phyloP scores from a whole-genome alignment of 2,797 vertebrate genomes.

The Xiphorhynchus erythropygius region DNA sequence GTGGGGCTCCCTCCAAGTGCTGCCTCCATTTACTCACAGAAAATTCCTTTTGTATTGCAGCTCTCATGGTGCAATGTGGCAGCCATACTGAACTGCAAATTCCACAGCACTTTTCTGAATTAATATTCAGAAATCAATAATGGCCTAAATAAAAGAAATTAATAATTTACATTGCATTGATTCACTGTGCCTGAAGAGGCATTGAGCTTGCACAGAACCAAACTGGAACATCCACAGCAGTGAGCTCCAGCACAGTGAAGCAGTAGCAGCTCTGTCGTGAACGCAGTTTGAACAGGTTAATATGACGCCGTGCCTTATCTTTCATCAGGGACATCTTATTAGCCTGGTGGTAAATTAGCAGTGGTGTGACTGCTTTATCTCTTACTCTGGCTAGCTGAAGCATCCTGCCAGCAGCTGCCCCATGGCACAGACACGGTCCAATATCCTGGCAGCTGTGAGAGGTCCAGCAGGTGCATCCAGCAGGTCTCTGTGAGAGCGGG shows the following conservation, averaged over 20 bases:
- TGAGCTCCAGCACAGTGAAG: background rate
- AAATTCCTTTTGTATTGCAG: background rate
- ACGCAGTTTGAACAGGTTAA: background rate
- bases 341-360: background rate
- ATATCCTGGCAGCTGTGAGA: background rate
- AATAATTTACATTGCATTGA: background rate
- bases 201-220: background rate
- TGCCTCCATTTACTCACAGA: background rate
- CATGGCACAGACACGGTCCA: background rate
- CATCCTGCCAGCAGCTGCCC: background rate
- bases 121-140: background rate
- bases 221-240: background rate
- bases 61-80: background rate
- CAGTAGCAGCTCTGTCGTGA: background rate
- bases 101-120: background rate
- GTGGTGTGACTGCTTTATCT: background rate
- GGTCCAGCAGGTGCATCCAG: rapidly evolving
- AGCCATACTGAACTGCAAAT: background rate
- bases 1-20: background rate
- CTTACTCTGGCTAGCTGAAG: background rate
- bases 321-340: background rate
- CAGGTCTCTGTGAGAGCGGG: background rate
- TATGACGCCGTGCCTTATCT: background rate
- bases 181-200: background rate
- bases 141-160: background rate